Evolutionary conservation across 2,888 invertebrate species (phyloP).

Genomic region (Brachypalpus laphriformis): DNA sequence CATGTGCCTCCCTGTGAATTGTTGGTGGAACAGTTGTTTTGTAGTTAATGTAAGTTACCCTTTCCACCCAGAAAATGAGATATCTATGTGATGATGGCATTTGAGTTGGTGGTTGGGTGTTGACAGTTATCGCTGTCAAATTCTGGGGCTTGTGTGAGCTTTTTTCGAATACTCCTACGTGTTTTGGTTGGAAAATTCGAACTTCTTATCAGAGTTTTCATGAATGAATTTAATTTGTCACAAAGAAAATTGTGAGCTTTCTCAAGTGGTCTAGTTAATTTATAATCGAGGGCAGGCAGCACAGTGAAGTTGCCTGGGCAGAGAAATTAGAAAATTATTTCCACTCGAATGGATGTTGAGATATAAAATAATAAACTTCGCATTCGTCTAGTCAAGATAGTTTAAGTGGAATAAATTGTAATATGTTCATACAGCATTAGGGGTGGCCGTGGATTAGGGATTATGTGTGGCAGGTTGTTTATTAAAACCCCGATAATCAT

Average conservation of each 20-base stretch:
- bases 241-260: slow-evolving; percentile 45
- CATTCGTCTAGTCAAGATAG: too few species aligned
- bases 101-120: not conserved
- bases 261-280: not conserved
- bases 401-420: too few species aligned
- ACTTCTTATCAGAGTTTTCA: slow-evolving; percentile 63
- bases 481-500: too few species aligned
- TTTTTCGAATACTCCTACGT: slow-evolving; percentile 51
- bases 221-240: slow-evolving; percentile 61
- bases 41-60: slow-evolving; percentile 19
- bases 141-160: slow-evolving; percentile 39
- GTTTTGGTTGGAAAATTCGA: slow-evolving; percentile 63
- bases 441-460: too few species aligned
- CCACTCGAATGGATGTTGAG: not conserved
- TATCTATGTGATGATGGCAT: not conserved
- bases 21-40: slow-evolving; percentile 62
- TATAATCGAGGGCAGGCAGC: not conserved
- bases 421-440: too few species aligned
- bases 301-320: slow-evolving; percentile 33
- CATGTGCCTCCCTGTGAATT: slow-evolving; percentile 41
- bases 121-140: slow-evolving; percentile 63
- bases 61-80: not conserved
- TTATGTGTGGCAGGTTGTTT: too few species aligned
- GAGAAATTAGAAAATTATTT: not conserved
- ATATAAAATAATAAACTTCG: too few species aligned